These are phyloP conservation scores for Trachymyrmex cornetzi DNA, from an alignment of 1,140 invertebrate genomes.

Conservation along the genomic window DNA sequence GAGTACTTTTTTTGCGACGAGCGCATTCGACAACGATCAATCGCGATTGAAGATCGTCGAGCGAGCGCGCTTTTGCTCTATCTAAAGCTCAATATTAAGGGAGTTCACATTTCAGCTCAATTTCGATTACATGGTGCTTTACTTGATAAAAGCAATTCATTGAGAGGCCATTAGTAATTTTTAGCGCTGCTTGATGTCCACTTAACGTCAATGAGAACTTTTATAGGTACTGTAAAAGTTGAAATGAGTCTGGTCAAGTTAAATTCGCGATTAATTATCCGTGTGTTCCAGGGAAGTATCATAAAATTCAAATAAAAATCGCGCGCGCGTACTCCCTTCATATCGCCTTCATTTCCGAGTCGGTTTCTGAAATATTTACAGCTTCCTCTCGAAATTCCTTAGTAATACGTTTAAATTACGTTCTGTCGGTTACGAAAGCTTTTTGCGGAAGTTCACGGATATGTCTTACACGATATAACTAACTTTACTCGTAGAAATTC, in stretches of 20 bases:
- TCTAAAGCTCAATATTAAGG: constrained; percentile 35
- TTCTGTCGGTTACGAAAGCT: constrained; percentile 34
- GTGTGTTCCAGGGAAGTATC: too few relatives aligned
- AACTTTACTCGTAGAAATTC: constrained; percentile 70
- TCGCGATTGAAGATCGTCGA: neutral
- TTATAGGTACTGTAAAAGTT: neutral
- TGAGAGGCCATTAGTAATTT: neutral
- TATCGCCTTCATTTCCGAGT: neutral
- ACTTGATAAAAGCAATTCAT: neutral
- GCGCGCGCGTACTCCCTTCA: constrained; percentile 27
- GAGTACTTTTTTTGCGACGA: constrained; percentile 54
- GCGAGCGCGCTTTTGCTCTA: constrained; percentile 1
- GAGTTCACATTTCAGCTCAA: constrained; percentile 44
- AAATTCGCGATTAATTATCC: neutral
- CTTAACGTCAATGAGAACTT: neutral
- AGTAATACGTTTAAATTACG: constrained; percentile 44
- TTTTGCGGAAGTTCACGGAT: constrained; percentile 46
- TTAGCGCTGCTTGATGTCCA: neutral
- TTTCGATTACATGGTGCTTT: constrained; percentile 7
- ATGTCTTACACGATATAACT: constrained; percentile 26
- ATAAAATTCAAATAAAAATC: constrained; percentile 39
- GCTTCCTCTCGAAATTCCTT: constrained; percentile 29
- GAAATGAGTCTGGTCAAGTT: neutral
- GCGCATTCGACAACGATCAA: constrained; percentile 10
- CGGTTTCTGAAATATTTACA: constrained; percentile 63